A percentile compares a stretch with the other conserved stretches of the same genome.
Evolutionary conservation across 2,888 invertebrate genomes (phyloP).

Genomic region (Chymomyza procnemis): DNA sequence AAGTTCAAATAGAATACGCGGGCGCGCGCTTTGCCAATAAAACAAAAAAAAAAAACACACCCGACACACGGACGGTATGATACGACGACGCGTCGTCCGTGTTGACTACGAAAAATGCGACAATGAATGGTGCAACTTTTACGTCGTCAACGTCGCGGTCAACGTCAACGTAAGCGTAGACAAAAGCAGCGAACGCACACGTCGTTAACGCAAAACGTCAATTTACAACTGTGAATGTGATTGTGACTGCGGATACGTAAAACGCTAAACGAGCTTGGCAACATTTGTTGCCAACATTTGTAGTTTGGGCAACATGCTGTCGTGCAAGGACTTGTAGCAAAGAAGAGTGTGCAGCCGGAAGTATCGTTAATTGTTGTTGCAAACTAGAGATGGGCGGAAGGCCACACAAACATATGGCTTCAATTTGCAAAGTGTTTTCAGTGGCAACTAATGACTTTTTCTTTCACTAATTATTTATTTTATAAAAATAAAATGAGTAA

Average conservation of each 20-base stretch:
- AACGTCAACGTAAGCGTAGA: conserved; percentile 27
- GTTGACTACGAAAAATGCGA: conserved; percentile 7
- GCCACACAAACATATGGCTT: background rate
- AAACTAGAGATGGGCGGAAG: conserved; percentile 7
- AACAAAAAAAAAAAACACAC: background rate
- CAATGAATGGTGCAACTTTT: conserved; percentile 2
- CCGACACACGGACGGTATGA: no score
- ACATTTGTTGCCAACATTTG: conserved; percentile 39
- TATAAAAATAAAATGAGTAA: no score
- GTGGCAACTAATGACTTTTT: background rate
- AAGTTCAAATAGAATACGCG: conserved; percentile 4
- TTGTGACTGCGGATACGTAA: conserved; percentile 60
- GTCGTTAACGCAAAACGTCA: conserved; percentile 74
- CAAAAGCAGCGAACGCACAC: background rate
- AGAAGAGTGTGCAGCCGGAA: conserved; percentile 23
- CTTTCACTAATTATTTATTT: background rate
- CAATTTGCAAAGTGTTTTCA: background rate
- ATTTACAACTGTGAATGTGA: conserved; percentile 76
- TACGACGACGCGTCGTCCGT: background rate
- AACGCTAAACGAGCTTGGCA: conserved; percentile 68
- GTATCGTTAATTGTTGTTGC: background rate
- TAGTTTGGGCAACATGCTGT: conserved; percentile 16
- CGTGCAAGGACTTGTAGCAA: conserved; percentile 46
- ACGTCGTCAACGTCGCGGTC: conserved; percentile 14
- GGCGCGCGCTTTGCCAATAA: conserved; percentile 8